phyloP scores from a whole-genome alignment of 2,888 invertebrate genomes.

The Dryadula phaetusa region DNA sequence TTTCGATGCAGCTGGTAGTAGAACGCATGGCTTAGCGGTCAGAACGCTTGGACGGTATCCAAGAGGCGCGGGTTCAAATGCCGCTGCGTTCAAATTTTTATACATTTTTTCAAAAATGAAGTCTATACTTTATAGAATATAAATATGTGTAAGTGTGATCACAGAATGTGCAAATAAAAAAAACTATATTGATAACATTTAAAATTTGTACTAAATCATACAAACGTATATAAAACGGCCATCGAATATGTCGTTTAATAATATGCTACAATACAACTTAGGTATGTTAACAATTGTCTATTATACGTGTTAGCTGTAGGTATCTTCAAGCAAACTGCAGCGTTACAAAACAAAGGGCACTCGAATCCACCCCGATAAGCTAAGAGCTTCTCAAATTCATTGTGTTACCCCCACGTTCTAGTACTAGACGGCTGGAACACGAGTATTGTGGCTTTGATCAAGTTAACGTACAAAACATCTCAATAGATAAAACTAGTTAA shows the following conservation, averaged over 20 bases:
- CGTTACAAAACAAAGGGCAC: conserved; percentile 24
- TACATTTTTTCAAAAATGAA: no score
- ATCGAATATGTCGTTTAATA: neutral
- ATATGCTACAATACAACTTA: neutral
- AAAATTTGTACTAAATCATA: no score
- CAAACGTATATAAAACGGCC: neutral
- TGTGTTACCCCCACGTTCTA: conserved; percentile 18
- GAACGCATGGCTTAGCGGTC: no score
- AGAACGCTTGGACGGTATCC: no score
- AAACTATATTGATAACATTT: no score
- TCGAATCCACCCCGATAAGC: conserved; percentile 15
- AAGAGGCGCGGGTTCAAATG: no score
- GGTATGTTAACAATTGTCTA: conserved; percentile 1
- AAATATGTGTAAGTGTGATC: no score
- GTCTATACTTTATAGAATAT: no score
- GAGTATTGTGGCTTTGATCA: conserved; percentile 18
- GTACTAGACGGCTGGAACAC: neutral
- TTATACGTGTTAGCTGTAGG: conserved; percentile 3
- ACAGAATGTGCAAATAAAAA: no score
- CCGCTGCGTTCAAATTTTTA: no score
- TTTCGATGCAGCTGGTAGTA: no score
- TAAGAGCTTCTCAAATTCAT: conserved; percentile 42
- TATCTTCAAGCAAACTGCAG: conserved; percentile 3
- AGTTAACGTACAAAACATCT: conserved; percentile 19
- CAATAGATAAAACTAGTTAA: neutral